Base-by-base conservation (phyloP, 2,888 invertebrate species). In the Meta bourneti region DNA sequence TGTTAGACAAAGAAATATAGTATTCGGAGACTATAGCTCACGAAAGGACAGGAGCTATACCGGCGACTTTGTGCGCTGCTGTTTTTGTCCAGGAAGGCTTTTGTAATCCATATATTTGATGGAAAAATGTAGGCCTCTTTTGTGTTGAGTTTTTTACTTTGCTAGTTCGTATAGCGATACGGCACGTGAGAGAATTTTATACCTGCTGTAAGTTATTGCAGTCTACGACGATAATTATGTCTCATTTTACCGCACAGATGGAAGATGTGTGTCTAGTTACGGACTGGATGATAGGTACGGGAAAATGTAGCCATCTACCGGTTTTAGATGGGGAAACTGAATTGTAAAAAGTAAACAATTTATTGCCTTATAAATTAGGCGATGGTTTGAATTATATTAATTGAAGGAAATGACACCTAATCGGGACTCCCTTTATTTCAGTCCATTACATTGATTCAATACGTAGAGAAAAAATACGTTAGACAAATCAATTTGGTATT, bases 401-500 rank as follows among this genome's bases (percentile, higher is more conserved):
- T 4, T 34, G 34, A 34, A 34, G 34, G 34, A 34, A 34, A 34
- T 4, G 4, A 34, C 34, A 1, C 34, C 4, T 34, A 34, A 2
- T 34, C 34, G 34, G 4, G 34, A 34, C 34, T 34, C 34, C 34
- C 1, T 34, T 34, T 34, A 34, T 34, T 34, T 34, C 34, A 34
- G 4, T 34, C 34, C 1, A 34, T 4, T 34, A n/a, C n/a, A n/a
- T 4, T 1, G 34, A 34, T 1, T 34, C 1, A 34, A 34, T 34
- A 91, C 87, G 87, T 71, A 91, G 91, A 77, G 86, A 52, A 78
- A 82, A 72, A 87, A n/a, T n/a, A n/a, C 54, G 86, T 91, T 91
- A 91, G 75, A 70, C 74, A 48, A 74, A 77, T 79, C 61, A 86
- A 75, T 85, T 74, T 85, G 19, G 89, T 51, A 69, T 85, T 74